phyloP scores from a whole-genome alignment of 2,888 invertebrate species.

The Diaprepes abbreviatus region DNA sequence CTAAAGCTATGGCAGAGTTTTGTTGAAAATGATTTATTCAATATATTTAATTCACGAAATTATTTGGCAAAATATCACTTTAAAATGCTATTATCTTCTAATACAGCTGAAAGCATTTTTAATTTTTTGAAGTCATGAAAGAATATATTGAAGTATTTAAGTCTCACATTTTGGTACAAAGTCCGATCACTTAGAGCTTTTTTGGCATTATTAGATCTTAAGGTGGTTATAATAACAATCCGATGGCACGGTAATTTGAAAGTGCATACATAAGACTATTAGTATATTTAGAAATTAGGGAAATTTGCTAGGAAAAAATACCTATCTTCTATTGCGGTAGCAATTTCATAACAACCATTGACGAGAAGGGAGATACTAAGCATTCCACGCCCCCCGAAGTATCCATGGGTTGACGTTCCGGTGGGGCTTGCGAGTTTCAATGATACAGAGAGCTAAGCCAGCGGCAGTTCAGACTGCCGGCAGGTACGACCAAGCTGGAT shows the following conservation, averaged over 20 bases:
- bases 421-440: too few species aligned
- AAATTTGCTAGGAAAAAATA: not conserved
- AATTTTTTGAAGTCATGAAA: not conserved
- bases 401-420: too few species aligned
- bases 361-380: too few species aligned
- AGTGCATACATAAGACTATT: not conserved
- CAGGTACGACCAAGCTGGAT: too few species aligned
- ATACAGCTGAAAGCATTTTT: not conserved
- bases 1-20: not conserved
- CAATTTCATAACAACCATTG: too few species aligned
- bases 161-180: slow-evolving; percentile 11
- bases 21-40: slow-evolving; percentile 4
- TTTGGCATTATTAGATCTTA: slow-evolving; percentile 45
- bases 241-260: not conserved
- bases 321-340: too few species aligned
- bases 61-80: slow-evolving; percentile 15
- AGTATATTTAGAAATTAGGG: not conserved
- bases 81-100: not conserved
- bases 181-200: too few species aligned
- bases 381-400: too few species aligned
- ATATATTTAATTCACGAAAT: slow-evolving; percentile 28
- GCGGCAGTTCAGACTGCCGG: too few species aligned
- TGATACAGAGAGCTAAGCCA: too few species aligned
- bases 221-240: slow-evolving; percentile 2
- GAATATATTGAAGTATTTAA: not conserved